Conservation (phyloP, 2,888 invertebrate species). For the Monopis laevigella region DNA sequence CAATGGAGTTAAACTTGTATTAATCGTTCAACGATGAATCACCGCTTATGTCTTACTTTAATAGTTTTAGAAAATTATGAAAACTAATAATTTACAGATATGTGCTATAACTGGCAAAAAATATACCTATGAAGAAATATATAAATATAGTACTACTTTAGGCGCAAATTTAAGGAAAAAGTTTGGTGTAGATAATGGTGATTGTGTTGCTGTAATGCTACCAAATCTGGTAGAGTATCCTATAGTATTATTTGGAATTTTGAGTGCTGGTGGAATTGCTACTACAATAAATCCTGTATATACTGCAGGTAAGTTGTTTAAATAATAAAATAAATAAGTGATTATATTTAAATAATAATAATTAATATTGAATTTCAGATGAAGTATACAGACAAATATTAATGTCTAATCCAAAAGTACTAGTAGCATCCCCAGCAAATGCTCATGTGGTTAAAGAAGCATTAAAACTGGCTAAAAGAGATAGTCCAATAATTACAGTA, state of each 20-base stretch:
- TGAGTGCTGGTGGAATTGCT: constrained; percentile 69
- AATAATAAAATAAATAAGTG: too few relatives aligned
- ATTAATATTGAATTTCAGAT: constrained; percentile 52
- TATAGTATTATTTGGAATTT: constrained; percentile 62
- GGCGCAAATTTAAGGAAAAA: constrained; percentile 65
- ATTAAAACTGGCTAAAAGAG: constrained; percentile 41
- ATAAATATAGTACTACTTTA: constrained; percentile 62
- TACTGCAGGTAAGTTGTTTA: constrained; percentile 49
- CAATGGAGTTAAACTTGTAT: too few relatives aligned
- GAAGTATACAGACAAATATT: constrained; percentile 70
- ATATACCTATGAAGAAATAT: constrained; percentile 32
- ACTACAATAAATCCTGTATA: constrained; percentile 75
- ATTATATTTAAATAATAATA: too few relatives aligned
- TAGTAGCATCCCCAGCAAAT: constrained; percentile 61
- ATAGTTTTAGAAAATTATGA: constrained; percentile 2
- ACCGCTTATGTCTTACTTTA: neutral
- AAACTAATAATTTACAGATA: constrained; percentile 23
- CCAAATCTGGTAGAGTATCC: constrained; percentile 76
- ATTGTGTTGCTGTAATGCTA: constrained; percentile 70
- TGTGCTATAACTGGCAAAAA: constrained; percentile 25
- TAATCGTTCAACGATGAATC: too few relatives aligned
- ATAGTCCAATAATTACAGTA: constrained; percentile 59
- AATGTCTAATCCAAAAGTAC: constrained; percentile 61
- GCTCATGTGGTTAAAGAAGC: constrained; percentile 53
- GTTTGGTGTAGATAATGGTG: constrained; percentile 65